Evolutionary conservation across 2,113 vertebrate genomes (phyloP), one percentile per base, ranked within the genome.

Genomic region (Tyrannus savana): DNA sequence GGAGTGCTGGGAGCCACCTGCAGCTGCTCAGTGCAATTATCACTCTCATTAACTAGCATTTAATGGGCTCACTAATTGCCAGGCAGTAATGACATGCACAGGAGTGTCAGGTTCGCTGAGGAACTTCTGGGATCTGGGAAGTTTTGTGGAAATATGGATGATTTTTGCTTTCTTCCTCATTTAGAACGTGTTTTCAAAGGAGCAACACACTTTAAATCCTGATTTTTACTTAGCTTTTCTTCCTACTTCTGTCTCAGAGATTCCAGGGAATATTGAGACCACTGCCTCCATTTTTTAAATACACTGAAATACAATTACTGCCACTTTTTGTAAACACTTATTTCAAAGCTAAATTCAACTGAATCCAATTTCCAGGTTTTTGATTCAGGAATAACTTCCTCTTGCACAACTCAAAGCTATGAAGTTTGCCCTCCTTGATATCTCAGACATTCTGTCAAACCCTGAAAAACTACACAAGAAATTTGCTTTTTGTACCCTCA

Each of bases 1-100:
- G 23, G 12, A 69, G 49, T 12, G 25, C 88, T 27, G 18, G 39
- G 88, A 93, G 46, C 28, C 59, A 84, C 90, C 88, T 88, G 85
- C 92, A 96, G 72, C 94, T 96, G 83, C 83, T 93, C 50, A 55
- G 23, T 55, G 47, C 74, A 95, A 90, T 90, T 90, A 92, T 10
- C 55, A 56, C 74, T 89, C 92, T 93, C 72, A 68, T 96, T 93
- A 96, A 33, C 28, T 19, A 74, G 47, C 59, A 50, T 53, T 89
- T 95, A 93, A 94, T 62, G 68, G 23, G 14, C 24, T 89, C 55
- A 16, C 39, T 84, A 92, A 90, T 95, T 95, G 80, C 63, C 64
- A 93, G 55, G 55, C 46, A 42, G 63, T 66, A 58, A 88, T 44
- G 72, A 74, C 94, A 67, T 33, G 21, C 59, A 63, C 14, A 59